Conservation (phyloP, 2,888 invertebrate species). For the Pollenia angustigena region DNA sequence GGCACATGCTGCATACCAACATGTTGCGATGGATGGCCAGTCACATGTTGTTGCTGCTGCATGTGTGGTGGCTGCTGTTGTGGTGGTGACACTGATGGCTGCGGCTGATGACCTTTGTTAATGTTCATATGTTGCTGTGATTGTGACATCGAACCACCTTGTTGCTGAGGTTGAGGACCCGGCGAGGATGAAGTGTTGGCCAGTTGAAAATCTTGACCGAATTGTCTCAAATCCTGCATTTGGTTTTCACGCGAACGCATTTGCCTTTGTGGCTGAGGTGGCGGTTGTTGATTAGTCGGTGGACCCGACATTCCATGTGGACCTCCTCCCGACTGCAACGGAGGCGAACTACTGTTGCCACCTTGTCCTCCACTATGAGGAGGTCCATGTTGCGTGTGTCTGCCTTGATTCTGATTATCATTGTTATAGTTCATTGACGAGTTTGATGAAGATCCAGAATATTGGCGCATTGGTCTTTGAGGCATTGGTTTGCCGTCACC, state of each 20-base stretch:
- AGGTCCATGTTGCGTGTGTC: slow-evolving; percentile 78
- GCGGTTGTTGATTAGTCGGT: slow-evolving; percentile 76
- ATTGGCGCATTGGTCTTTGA: slow-evolving; percentile 82
- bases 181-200: slow-evolving; percentile 81
- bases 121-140: slow-evolving; percentile 80
- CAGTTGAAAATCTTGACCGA: slow-evolving; percentile 92
- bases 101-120: slow-evolving; percentile 79
- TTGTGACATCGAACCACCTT: slow-evolving; percentile 73
- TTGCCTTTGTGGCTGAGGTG: slow-evolving; percentile 81
- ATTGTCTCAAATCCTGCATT: slow-evolving; percentile 89
- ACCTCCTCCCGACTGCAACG: slow-evolving; percentile 76
- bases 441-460: slow-evolving; percentile 80
- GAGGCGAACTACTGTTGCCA: slow-evolving; percentile 74
- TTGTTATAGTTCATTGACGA: slow-evolving; percentile 79
- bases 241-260: slow-evolving; percentile 82
- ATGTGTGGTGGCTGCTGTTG: slow-evolving; percentile 77
- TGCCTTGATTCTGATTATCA: slow-evolving; percentile 77
- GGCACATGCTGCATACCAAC: slow-evolving; percentile 76
- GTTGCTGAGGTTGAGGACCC: slow-evolving; percentile 79
- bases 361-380: slow-evolving; percentile 71
- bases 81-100: slow-evolving; percentile 81
- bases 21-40: slow-evolving; percentile 74
- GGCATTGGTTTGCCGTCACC: slow-evolving; percentile 81
- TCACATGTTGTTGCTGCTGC: slow-evolving; percentile 74
- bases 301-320: slow-evolving; percentile 75